Conservation (phyloP, 2,797 vertebrate species). For the Hippopotamyrus pictus region DNA sequence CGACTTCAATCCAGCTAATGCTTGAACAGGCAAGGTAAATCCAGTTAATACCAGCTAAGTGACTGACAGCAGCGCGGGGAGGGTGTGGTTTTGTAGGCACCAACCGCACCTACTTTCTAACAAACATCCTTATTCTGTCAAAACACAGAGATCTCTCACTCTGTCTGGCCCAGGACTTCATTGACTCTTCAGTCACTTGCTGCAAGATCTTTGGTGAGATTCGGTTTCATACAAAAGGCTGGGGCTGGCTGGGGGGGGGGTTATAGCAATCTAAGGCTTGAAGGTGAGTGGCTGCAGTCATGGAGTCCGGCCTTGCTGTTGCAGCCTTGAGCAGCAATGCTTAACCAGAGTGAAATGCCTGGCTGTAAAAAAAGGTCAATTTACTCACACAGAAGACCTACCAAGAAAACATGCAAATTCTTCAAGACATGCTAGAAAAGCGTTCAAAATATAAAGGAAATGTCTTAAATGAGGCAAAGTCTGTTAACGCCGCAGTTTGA, state of each 20-base stretch:
- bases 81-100: not conserved
- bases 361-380: not conserved
- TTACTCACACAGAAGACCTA: not conserved
- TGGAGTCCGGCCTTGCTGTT: not conserved
- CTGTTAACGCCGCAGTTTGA: not conserved
- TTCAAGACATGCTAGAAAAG: not conserved
- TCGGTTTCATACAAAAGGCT: not conserved
- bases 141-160: not conserved
- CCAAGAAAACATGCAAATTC: not conserved
- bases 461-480: not conserved
- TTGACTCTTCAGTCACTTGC: not conserved
- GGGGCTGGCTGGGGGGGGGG: not conserved
- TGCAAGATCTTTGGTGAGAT: not conserved
- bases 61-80: not conserved
- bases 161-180: not conserved
- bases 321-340: not conserved
- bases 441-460: not conserved
- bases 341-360: not conserved
- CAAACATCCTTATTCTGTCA: not conserved
- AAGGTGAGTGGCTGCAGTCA: not conserved
- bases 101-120: not conserved
- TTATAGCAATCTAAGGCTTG: not conserved
- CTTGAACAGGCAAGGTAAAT: not conserved
- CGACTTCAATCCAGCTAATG: not conserved
- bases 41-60: not conserved